Conservation (phyloP, 2,113 vertebrate species). For the Gorsachius goisagi region DNA sequence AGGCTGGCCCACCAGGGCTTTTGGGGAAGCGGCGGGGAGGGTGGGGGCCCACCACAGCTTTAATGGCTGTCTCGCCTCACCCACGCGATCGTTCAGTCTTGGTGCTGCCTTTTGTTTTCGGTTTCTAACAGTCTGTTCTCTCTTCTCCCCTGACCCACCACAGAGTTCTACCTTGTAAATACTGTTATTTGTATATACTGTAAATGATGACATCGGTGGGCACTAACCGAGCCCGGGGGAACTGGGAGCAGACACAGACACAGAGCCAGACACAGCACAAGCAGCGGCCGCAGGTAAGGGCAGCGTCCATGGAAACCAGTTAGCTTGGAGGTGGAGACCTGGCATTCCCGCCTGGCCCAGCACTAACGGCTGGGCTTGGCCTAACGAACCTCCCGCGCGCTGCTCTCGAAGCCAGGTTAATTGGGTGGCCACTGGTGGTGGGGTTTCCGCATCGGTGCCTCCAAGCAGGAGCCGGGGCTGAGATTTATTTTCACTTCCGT, state of each 20-base stretch:
- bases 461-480: neutral
- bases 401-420: neutral
- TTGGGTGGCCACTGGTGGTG: neutral
- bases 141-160: neutral
- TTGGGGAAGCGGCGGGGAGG: neutral
- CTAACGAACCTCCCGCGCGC: rapidly evolving
- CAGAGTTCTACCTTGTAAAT: slow-evolving; percentile 98
- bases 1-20: rapidly evolving
- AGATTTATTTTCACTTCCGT: neutral
- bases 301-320: neutral
- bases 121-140: slow-evolving; percentile 4
- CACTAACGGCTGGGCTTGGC: neutral
- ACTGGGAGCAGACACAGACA: slow-evolving; percentile 95
- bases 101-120: neutral
- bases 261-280: slow-evolving; percentile 97
- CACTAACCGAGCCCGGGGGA: slow-evolving; percentile 92
- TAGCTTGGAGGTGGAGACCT: neutral
- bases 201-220: slow-evolving; percentile 99
- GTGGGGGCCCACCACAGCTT: rapidly evolving
- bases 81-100: neutral
- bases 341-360: neutral
- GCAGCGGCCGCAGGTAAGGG: slow-evolving; percentile 87
- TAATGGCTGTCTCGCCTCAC: neutral
- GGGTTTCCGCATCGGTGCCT: neutral
- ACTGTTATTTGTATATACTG: slow-evolving; percentile 99